These are phyloP conservation scores for zebrafish (Danio rerio) DNA, from an alignment of 2,113 vertebrate genomes.

Conservation along the genomic window DNA sequence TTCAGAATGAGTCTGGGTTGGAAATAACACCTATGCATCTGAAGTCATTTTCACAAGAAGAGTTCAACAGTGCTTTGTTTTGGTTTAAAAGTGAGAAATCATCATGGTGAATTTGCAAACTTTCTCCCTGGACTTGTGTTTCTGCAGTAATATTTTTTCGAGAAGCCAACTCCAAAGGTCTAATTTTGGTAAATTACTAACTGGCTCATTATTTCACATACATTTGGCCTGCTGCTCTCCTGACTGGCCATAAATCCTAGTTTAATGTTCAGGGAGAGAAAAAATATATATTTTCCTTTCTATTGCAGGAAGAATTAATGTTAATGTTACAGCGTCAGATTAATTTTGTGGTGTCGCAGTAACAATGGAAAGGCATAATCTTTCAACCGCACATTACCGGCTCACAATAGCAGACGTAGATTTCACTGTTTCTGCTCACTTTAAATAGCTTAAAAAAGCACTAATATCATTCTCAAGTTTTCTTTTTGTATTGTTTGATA, in stretches of 20 bases:
- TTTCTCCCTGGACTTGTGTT: background rate
- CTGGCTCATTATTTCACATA: conserved; percentile 2
- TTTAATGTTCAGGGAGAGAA: background rate
- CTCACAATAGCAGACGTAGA: background rate
- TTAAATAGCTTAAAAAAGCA: background rate
- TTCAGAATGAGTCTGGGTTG: too few relatives aligned
- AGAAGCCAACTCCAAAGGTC: background rate
- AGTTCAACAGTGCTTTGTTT: too few relatives aligned
- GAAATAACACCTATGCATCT: too few relatives aligned
- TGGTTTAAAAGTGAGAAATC: too few relatives aligned
- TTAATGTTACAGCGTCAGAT: background rate
- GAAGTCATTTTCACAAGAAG: too few relatives aligned
- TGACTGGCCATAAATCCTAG: background rate
- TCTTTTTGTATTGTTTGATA: background rate
- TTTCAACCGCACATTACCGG: background rate
- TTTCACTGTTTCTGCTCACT: background rate
- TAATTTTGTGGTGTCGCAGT: background rate
- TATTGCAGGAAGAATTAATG: conserved; percentile 3
- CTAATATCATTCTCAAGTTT: background rate
- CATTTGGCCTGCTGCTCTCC: background rate
- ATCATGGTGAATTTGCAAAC: too few relatives aligned
- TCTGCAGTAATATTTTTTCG: background rate
- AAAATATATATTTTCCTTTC: background rate
- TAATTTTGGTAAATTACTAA: background rate
- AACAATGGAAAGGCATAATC: background rate